A percentile compares a stretch with the other conserved stretches of the same genome.
Conservation (phyloP, 1,140 invertebrate genomes). For the Calliopsis andreniformis region DNA sequence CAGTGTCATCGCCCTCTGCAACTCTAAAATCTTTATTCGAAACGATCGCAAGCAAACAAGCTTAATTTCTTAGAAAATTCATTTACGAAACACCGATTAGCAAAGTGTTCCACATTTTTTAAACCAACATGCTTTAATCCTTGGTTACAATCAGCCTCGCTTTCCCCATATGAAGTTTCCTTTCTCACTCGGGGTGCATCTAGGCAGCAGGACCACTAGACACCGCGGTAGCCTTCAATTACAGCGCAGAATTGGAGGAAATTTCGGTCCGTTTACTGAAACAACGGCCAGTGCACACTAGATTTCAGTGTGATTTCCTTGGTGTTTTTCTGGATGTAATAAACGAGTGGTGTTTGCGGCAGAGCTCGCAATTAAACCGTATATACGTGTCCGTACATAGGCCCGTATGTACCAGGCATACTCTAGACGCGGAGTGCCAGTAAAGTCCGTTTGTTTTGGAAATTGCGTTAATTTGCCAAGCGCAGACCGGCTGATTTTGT, state of each 20-base stretch:
- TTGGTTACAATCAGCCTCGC: too few relatives aligned
- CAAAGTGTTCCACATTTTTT: too few relatives aligned
- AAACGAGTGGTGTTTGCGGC: conserved; percentile 70
- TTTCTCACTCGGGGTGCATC: neutral
- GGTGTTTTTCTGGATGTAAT: conserved; percentile 58
- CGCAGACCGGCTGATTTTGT: conserved; percentile 74
- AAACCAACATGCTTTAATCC: too few relatives aligned
- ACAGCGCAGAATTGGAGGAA: neutral
- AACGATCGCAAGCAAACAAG: too few relatives aligned
- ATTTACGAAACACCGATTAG: too few relatives aligned
- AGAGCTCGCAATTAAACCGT: conserved; percentile 72
- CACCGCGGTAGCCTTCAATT: neutral
- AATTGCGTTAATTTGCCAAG: conserved; percentile 78
- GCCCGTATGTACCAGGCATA: conserved; percentile 40
- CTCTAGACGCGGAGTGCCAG: conserved; percentile 52
- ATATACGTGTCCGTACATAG: conserved; percentile 44
- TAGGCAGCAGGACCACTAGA: too few relatives aligned
- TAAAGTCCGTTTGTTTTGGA: conserved; percentile 76
- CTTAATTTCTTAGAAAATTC: too few relatives aligned
- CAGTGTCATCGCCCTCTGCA: too few relatives aligned
- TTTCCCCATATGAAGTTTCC: too few relatives aligned
- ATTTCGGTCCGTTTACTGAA: neutral
- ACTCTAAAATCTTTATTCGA: too few relatives aligned
- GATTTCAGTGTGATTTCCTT: conserved; percentile 38
- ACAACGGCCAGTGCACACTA: conserved; percentile 1